Evolutionary conservation across 2,888 invertebrate genomes (phyloP).

Genomic region (Apocheima hispidaria): DNA sequence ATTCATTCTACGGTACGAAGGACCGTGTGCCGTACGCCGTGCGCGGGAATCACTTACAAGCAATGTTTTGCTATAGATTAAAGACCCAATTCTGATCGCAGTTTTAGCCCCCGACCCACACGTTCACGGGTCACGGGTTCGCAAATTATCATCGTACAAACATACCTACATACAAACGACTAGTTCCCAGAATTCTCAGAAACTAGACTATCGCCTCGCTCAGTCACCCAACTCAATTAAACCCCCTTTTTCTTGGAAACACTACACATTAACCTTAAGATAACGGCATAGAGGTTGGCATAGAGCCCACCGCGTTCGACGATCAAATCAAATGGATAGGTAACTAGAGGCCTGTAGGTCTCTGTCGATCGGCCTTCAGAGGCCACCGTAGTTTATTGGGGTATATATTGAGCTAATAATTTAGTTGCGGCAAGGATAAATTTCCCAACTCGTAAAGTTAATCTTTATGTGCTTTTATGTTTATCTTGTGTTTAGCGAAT

Average conservation of each 20-base stretch:
- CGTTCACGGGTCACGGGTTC: too few species aligned
- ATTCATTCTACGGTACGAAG: too few species aligned
- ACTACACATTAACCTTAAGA: not conserved
- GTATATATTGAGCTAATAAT: constrained; percentile 24
- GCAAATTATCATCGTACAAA: too few species aligned
- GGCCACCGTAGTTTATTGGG: constrained; percentile 14
- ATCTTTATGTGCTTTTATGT: constrained; percentile 25
- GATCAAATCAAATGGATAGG: constrained; percentile 26
- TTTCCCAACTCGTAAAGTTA: constrained; percentile 23
- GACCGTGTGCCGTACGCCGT: too few species aligned
- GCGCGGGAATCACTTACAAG: too few species aligned
- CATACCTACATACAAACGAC: too few species aligned
- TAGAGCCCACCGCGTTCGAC: not conserved
- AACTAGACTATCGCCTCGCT: too few species aligned
- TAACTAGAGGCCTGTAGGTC: constrained; percentile 17
- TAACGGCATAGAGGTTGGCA: not conserved
- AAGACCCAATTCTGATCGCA: too few species aligned
- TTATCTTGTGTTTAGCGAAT: constrained; percentile 19
- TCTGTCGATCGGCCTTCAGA: constrained; percentile 11
- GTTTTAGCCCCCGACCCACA: too few species aligned
- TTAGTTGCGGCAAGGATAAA: constrained; percentile 24
- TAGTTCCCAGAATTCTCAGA: too few species aligned
- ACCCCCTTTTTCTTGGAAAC: not conserved
- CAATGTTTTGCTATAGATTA: too few species aligned
- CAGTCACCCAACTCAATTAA: too few species aligned